phyloP scores from a whole-genome alignment of 2,888 invertebrate genomes.

The Ophioninae sp. region DNA sequence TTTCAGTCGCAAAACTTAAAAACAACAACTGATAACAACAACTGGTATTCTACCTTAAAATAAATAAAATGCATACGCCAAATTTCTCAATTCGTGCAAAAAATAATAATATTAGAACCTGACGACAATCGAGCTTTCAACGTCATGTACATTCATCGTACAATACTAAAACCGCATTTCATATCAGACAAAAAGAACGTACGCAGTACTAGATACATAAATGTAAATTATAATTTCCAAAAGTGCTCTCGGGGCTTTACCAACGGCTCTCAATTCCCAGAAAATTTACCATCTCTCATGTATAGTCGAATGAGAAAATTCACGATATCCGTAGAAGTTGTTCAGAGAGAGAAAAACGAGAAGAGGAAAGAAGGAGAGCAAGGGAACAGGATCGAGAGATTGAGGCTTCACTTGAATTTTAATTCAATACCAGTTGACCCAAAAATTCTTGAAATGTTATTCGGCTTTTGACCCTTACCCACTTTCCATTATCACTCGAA shows the following conservation, averaged over 20 bases:
- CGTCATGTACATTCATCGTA: neutral
- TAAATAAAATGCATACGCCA: too few relatives aligned
- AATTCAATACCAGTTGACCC: slow-evolving; percentile 59
- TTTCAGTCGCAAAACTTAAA: too few relatives aligned
- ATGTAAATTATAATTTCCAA: slow-evolving; percentile 42
- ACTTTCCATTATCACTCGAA: slow-evolving; percentile 15
- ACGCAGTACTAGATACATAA: slow-evolving; percentile 19
- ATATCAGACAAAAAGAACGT: slow-evolving; percentile 2
- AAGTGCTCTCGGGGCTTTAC: slow-evolving; percentile 32
- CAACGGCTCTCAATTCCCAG: slow-evolving; percentile 3
- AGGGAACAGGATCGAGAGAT: neutral
- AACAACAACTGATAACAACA: too few relatives aligned
- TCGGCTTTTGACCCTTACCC: slow-evolving; percentile 35
- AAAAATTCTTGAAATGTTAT: slow-evolving; percentile 59
- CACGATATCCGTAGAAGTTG: slow-evolving; percentile 10
- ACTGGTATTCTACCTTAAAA: too few relatives aligned
- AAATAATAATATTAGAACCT: too few relatives aligned
- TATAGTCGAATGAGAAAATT: slow-evolving; percentile 46
- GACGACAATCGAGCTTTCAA: too few relatives aligned
- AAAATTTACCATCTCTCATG: slow-evolving; percentile 48
- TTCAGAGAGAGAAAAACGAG: slow-evolving; percentile 15
- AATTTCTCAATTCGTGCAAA: too few relatives aligned
- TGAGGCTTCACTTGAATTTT: slow-evolving; percentile 57
- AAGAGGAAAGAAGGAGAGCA: neutral
- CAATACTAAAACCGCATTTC: neutral